Evolutionary conservation across 2,888 invertebrate genomes (phyloP).

Genomic region (Melanostoma mellinum): DNA sequence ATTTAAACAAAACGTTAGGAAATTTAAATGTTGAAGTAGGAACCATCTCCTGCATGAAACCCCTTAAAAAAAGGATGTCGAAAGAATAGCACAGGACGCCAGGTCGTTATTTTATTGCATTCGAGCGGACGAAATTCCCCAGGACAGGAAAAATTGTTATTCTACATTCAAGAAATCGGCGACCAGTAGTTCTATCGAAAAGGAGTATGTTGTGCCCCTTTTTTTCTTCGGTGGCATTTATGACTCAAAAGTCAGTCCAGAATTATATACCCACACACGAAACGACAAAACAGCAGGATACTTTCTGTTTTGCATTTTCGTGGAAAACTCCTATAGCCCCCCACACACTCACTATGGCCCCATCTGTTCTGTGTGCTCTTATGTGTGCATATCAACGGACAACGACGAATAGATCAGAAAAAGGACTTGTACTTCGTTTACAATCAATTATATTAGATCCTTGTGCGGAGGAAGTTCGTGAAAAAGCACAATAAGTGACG

Average conservation of each 20-base stretch:
- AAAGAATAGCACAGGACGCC: slow-evolving; percentile 49
- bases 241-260: slow-evolving; percentile 52
- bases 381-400: slow-evolving; percentile 49
- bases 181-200: slow-evolving; percentile 32
- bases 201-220: neutral
- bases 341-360: slow-evolving; percentile 10
- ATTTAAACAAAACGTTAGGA: neutral
- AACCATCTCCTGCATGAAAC: slow-evolving; percentile 18
- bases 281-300: slow-evolving; percentile 12
- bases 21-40: slow-evolving; percentile 1
- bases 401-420: slow-evolving; percentile 64
- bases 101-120: slow-evolving; percentile 72
- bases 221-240: slow-evolving; percentile 24
- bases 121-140: slow-evolving; percentile 51
- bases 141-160: slow-evolving; percentile 15
- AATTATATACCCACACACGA: slow-evolving; percentile 37
- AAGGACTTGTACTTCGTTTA: slow-evolving; percentile 74
- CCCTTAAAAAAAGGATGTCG: slow-evolving; percentile 28
- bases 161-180: slow-evolving; percentile 40
- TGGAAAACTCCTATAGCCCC: neutral
- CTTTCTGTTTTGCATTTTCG: slow-evolving; percentile 53
- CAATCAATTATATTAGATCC: slow-evolving; percentile 74
- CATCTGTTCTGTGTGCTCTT: slow-evolving; percentile 8
- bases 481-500: slow-evolving; percentile 72
- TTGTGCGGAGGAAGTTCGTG: slow-evolving; percentile 68